Conservation (phyloP, 2,113 vertebrate genomes). For the Nothocercus nigrocapillus region DNA sequence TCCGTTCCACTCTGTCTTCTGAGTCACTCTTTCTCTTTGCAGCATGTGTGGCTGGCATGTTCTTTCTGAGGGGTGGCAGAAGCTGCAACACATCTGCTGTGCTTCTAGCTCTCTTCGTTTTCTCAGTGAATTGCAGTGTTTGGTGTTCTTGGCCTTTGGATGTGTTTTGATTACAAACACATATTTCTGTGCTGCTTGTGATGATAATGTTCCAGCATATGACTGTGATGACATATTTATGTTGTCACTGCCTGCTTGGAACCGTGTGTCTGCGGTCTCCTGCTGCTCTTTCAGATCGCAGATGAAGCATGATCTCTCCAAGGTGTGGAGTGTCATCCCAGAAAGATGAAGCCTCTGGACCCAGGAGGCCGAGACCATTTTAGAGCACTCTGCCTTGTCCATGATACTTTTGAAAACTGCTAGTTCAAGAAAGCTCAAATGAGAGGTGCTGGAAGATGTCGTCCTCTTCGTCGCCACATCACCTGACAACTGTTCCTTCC, state of each 20-base stretch:
- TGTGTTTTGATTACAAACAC: not conserved
- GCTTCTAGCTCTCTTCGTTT: not conserved
- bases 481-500: not conserved
- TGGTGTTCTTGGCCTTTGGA: not conserved
- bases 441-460: not conserved
- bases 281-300: not conserved
- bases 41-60: not conserved
- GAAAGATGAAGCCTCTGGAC: not conserved
- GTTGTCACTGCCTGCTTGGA: not conserved
- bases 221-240: not conserved
- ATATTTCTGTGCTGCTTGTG: not conserved
- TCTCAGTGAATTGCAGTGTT: not conserved
- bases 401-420: not conserved
- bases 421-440: not conserved
- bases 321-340: not conserved
- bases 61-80: not conserved
- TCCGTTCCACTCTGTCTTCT: not conserved
- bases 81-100: not conserved
- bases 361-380: not conserved
- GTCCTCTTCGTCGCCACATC: no score
- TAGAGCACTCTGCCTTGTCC: not conserved
- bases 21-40: not conserved
- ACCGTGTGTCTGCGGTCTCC: not conserved
- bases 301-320: not conserved
- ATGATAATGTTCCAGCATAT: not conserved